Conservation (phyloP, 2,113 vertebrate genomes). For the Myrmophylax atrothorax region DNA sequence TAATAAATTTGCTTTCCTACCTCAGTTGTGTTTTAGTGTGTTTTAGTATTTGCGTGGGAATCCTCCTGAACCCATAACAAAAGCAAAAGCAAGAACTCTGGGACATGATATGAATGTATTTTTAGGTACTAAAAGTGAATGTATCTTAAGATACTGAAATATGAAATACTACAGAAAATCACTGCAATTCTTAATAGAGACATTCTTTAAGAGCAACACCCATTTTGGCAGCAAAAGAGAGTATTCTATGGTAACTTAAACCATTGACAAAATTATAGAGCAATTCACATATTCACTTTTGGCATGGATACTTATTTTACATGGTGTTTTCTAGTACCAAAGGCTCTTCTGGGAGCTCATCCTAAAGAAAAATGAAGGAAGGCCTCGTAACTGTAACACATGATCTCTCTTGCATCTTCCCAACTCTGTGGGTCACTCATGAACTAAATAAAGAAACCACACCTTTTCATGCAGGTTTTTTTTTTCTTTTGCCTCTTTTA, state of each 20-base stretch:
- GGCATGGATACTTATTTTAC: neutral
- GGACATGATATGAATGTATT: neutral
- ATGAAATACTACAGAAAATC: neutral
- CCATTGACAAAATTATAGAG: neutral
- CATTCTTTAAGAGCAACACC: accelerated
- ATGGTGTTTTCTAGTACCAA: neutral
- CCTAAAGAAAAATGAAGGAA: neutral
- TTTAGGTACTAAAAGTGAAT: neutral
- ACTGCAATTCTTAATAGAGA: neutral
- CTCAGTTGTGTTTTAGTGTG: no score
- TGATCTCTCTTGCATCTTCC: neutral
- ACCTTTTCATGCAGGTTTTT: neutral
- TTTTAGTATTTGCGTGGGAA: no score
- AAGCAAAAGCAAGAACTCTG: neutral
- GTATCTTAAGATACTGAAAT: neutral
- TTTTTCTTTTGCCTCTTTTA: neutral
- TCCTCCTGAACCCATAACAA: no score
- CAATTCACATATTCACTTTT: neutral
- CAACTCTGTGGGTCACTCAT: neutral
- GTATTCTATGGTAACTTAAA: neutral
- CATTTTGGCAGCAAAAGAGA: neutral
- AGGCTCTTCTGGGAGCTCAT: neutral
- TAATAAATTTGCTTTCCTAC: no score
- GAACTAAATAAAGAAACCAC: neutral
- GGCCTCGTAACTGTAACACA: neutral